These are phyloP conservation scores for Anolis apletophallus DNA, from an alignment of 2,797 vertebrate genomes.

Conservation along the genomic window DNA sequence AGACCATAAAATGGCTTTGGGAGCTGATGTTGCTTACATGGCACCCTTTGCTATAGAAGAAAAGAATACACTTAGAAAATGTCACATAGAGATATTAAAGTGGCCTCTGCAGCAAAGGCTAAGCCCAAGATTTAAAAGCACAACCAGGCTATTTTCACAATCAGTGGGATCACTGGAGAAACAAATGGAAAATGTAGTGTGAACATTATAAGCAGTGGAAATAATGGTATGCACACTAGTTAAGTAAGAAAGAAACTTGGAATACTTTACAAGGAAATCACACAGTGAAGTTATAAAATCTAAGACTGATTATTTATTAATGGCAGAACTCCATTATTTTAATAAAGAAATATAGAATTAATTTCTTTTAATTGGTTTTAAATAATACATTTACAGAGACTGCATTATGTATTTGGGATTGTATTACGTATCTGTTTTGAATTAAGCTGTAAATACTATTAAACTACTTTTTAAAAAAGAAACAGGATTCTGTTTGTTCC, in stretches of 20 bases:
- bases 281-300: constrained; percentile 13
- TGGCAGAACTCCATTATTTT: neutral
- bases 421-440: constrained; percentile 33
- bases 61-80: neutral
- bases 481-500: constrained; percentile 20
- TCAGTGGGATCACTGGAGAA: no score
- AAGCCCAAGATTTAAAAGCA: neutral
- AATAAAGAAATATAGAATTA: constrained; percentile 31
- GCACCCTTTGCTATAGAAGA: no score
- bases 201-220: neutral
- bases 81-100: neutral
- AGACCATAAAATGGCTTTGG: no score
- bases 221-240: neutral
- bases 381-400: constrained; percentile 31
- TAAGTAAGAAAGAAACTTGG: neutral
- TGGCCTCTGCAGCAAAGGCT: neutral
- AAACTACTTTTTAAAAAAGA: constrained; percentile 23
- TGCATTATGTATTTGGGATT: constrained; percentile 26
- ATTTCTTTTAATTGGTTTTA: constrained; percentile 37
- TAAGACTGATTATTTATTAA: constrained; percentile 33
- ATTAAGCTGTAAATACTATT: constrained; percentile 47
- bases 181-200: neutral
- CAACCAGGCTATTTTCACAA: neutral
- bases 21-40: no score
- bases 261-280: constrained; percentile 13